phyloP scores from a whole-genome alignment of 2,113 vertebrate genomes.

The Lagopus muta region DNA sequence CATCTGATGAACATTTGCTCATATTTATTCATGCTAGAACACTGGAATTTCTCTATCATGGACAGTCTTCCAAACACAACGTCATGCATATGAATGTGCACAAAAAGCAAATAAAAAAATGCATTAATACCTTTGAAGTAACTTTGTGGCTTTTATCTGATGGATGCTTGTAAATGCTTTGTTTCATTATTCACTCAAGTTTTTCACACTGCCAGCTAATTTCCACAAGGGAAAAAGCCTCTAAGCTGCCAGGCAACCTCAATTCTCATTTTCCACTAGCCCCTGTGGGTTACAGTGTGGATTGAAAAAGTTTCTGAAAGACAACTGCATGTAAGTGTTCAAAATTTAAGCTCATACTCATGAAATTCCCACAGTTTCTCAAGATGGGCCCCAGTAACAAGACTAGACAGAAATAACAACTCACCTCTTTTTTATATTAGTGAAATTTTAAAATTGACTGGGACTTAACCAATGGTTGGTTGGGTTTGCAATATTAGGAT shows the following conservation, averaged over 20 bases:
- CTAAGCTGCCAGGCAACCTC: neutral
- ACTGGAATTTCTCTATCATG: slow-evolving; percentile 21
- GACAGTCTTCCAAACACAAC: slow-evolving; percentile 16
- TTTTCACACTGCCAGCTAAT: neutral
- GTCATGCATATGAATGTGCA: slow-evolving; percentile 24
- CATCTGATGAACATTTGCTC: slow-evolving; percentile 60
- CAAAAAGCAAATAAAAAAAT: slow-evolving; percentile 21
- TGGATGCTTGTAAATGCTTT: neutral
- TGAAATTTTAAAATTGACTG: neutral
- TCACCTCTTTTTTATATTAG: neutral
- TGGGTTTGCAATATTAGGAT: neutral
- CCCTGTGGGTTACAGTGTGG: neutral
- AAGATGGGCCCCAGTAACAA: neutral
- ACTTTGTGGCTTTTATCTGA: slow-evolving; percentile 18
- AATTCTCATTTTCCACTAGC: neutral
- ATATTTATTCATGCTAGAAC: slow-evolving; percentile 24
- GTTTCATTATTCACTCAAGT: neutral
- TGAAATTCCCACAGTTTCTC: neutral
- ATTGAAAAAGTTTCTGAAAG: neutral
- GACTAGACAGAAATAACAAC: neutral
- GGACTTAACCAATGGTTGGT: neutral
- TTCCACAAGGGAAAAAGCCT: neutral
- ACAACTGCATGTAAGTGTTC: rapidly evolving
- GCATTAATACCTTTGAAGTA: slow-evolving; percentile 21
- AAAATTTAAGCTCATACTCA: neutral